Evolutionary conservation across 2,113 vertebrate genomes (phyloP).

Genomic region (Thalassarche chlororhynchos): DNA sequence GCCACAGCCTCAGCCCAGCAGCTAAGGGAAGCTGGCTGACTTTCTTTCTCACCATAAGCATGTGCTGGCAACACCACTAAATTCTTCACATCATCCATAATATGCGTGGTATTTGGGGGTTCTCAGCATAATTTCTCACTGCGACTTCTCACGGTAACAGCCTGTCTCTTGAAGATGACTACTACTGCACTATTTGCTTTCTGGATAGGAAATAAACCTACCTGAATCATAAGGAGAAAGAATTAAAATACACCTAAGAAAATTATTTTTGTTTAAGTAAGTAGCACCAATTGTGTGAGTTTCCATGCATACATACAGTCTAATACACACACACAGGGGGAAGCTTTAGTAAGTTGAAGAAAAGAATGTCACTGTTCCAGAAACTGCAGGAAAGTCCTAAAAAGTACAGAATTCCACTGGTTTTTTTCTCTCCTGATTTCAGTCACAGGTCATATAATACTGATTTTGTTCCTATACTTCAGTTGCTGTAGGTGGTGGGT

Average conservation of each 20-base stretch:
- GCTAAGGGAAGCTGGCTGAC: neutral
- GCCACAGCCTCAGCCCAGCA: neutral
- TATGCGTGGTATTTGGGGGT: neutral
- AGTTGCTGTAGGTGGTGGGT: neutral
- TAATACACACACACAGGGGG: neutral
- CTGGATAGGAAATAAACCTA: neutral
- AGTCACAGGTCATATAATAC: neutral
- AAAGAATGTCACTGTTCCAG: neutral
- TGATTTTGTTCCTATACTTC: neutral
- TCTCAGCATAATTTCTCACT: neutral
- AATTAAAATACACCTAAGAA: neutral
- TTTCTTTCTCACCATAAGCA: neutral
- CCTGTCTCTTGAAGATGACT: neutral
- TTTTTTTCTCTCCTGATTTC: neutral
- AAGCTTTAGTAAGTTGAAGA: neutral
- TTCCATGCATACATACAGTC: neutral
- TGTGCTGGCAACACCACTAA: neutral
- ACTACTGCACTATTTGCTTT: neutral
- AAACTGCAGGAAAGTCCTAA: neutral
- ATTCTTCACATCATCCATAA: neutral
- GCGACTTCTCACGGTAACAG: neutral
- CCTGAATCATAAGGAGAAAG: neutral
- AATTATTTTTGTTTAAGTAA: neutral
- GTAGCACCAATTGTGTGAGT: neutral
- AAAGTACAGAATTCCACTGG: neutral